Base-by-base conservation (phyloP, 2,113 vertebrate species). In the Phylloscopus trochiloides region DNA sequence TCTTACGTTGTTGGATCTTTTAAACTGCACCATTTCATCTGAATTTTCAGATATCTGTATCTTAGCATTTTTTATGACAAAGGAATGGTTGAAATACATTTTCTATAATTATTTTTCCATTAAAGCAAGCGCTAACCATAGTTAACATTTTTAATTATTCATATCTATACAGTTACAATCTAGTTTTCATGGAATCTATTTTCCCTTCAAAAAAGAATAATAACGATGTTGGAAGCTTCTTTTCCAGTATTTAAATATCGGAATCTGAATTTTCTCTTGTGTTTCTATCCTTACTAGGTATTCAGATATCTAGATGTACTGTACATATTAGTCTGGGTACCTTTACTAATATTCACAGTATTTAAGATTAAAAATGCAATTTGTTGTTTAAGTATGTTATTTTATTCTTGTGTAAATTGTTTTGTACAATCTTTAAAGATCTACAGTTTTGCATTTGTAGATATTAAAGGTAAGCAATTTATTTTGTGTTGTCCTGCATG, bases 271-370 rank as follows among this genome's bases (percentile, higher is more conserved):
- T 97, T 89, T 95, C 80, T 96, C 91, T 96, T 96, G 75, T 97
- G 95, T 96, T 97, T 96, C 94, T 97, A 90, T 96, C 79, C 94
- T 96, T 89, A 78, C 91, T 79, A 77, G 92, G 95, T 96, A 97
- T 98, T 98, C 84, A 96, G 93, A 96, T 97, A 90, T 93, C 96
- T 97, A 94, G 93, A 95, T 98, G 93, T 97, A 97, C 98, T 98
- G 96, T 98, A 98, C 97, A 98, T 97, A 97, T 97, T 97, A 98
- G 96, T 98, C 97, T 96, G 97, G 97, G 97, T 97, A 97, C 97
- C 94, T 98, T 98, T 98, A 98, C 98, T 98, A 97, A 97, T 98
- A 98, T 98, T 98, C 98, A 98, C 97, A 98, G 98, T 98, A 98
- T 98, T 98, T 98, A 98, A 98, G 97, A 97, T 96, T 94, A 97